Evolutionary conservation across 1,140 invertebrate genomes (phyloP), one percentile per base, ranked within the genome.

Genomic region (Dolichoris vasculosae): DNA sequence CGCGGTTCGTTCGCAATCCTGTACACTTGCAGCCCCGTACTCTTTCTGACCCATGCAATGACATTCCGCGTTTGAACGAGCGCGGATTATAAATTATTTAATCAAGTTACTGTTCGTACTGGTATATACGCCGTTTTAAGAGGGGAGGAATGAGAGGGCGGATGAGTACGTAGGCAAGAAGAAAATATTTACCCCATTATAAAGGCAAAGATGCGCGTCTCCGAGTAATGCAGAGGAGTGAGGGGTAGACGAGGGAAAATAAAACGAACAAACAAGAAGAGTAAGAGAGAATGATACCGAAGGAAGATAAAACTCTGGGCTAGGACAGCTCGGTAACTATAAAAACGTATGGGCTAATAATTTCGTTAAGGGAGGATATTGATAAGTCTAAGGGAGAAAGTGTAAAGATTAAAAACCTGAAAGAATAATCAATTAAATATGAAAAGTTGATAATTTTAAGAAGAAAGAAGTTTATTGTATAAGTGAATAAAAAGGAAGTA

Each of bases 31-130:
- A 71, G 38, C 26, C 38, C 43, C 67, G 76, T 55, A 48, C 48
- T 83, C 46, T 38, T 51, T 51, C 84, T 51, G 71, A 55, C 69
- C 86, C 87, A 59, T 84, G 86, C 67, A 89, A 90, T 90, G 91
- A 91, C 91, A 92, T 91, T 91, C 89, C 91, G 85, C 77, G 88
- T 90, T 89, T 88, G 86, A 88, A 85, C 84, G 83, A 69, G 59
- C 35, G 40, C 35, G 88, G 89, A 91, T 92, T 91, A 92, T 91
- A 92, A 92, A 92, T 92, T 92, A 91, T 92, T 92, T 92, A 92
- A 92, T 92, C 91, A 92, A 92, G 88, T 84, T 77, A 77, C 59
- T 86, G 78, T 26, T 32, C 79, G 9, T 17, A n/a, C 75, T 30
- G 11, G n/a, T 76, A 30, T 46, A 46, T 46, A 46, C 13, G n/a